Conservation (phyloP, 2,113 vertebrate genomes). For the Ictalurus punctatus region DNA sequence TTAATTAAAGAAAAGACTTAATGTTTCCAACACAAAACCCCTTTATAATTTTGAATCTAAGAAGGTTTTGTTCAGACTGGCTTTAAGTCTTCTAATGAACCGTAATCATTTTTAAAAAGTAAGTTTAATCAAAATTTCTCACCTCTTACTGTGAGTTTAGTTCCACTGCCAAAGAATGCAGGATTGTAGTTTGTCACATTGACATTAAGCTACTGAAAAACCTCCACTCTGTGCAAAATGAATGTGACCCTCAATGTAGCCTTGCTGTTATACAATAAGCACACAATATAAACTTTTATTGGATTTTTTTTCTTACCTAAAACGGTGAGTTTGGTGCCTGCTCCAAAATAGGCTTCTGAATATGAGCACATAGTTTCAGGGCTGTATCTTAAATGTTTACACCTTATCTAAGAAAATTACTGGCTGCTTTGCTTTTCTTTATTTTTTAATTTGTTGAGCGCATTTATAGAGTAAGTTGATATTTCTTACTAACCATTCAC, state of each 20-base stretch:
- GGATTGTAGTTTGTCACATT: conserved; percentile 68
- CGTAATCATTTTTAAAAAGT: not conserved
- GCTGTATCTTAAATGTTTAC: conserved; percentile 40
- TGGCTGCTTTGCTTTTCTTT: not conserved
- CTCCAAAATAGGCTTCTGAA: conserved; percentile 52
- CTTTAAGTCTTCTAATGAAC: not conserved
- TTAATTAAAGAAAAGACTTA: not conserved
- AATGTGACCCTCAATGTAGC: not conserved
- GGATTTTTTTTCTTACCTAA: conserved; percentile 54
- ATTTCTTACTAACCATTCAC: conserved; percentile 59
- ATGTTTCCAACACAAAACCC: not conserved
- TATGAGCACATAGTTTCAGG: conserved; percentile 52
- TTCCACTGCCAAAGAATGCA: conserved; percentile 75
- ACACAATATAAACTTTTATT: not conserved
- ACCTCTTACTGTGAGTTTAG: conserved; percentile 72
- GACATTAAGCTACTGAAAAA: conserved; percentile 65
- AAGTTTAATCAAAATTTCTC: conserved; percentile 47
- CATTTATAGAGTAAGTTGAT: not conserved
- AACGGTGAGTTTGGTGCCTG: conserved; percentile 61
- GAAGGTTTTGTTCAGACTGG: not conserved
- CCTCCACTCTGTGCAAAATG: conserved; percentile 8
- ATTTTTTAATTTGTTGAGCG: no score
- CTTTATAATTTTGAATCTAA: not conserved
- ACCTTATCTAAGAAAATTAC: not conserved
- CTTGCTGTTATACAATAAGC: not conserved